Evolutionary conservation across 2,888 invertebrate genomes (phyloP).

Genomic region (Danaus chrysippus): DNA sequence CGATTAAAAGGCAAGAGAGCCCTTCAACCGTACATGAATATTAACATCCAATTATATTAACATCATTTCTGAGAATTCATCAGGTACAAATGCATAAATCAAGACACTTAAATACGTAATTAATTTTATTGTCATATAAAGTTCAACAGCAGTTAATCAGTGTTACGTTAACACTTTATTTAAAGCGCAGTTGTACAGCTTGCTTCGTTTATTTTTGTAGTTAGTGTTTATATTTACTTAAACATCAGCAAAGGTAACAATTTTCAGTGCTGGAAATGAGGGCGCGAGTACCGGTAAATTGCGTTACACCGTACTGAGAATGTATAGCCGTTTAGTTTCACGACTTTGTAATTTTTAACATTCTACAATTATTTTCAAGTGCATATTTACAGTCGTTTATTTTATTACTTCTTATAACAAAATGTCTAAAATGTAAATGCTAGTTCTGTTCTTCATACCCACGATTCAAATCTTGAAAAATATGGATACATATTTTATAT

Average conservation of each 20-base stretch:
- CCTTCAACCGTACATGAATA: slow-evolving; percentile 1
- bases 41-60: slow-evolving; percentile 21
- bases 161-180: slow-evolving; percentile 1
- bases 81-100: not conserved
- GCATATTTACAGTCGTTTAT: slow-evolving; percentile 26
- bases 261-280: slow-evolving; percentile 55
- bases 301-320: slow-evolving; percentile 41
- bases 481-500: too few species aligned
- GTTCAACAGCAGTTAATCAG: not conserved
- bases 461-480: too few species aligned
- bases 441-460: too few species aligned
- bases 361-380: slow-evolving; percentile 30
- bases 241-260: slow-evolving; percentile 44
- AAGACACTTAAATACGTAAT: not conserved
- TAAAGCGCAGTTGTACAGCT: not conserved
- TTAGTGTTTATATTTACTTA: slow-evolving; percentile 21
- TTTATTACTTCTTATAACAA: slow-evolving; percentile 18
- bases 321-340: slow-evolving; percentile 29
- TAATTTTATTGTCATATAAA: not conserved
- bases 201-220: slow-evolving; percentile 6
- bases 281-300: slow-evolving; percentile 48
- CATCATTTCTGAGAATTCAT: slow-evolving; percentile 18
- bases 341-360: slow-evolving; percentile 29
- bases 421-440: slow-evolving; percentile 1
- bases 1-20: slow-evolving; percentile 55